Evolutionary conservation across 2,888 invertebrate genomes (phyloP), one percentile per base, ranked within the genome.

Genomic region (Leucophora obtusa): DNA sequence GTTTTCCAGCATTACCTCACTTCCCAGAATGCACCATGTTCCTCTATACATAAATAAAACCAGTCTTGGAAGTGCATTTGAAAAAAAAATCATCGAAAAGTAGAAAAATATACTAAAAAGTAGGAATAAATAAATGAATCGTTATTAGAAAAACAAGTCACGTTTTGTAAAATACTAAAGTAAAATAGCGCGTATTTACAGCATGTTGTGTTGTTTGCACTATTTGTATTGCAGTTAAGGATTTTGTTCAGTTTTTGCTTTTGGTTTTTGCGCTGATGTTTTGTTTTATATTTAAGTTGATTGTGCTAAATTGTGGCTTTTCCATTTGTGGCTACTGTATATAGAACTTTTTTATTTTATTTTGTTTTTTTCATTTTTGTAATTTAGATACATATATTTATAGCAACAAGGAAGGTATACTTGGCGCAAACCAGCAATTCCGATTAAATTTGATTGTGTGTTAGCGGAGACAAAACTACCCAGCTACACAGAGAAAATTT

Each of bases 251-350:
- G 28, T 28, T 28, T 28, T 28, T 28, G 28, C 28, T 28, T 53
- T 59, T 18, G 5, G 17, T 47, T 59, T 62, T 74, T 28, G 17
- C 54, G 65, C 54, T 58, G 51, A 72, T 63, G 58, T 66, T 78
- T 21, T 58, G 6, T 8, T 58, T 72, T 43, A 56, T 62, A 53
- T 54, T 50, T 38, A 63, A 71, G 53, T 72, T 75, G 54, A 70
- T 80, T 80, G 66, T 75, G 75, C 76, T 76, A 65, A 73, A 70
- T 76, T 69, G 80, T 73, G 80, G 76, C 59, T 81, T 81, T 75
- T 73, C 43, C 69, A 76, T 70, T 69, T 73, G 75, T 68, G 72
- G 80, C 75, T 71, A 76, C 72, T n/a, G 15, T 15, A 24, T 17
- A 10, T 71, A 43, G 28, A 28, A 28, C 6, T 28, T 28, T 28